Evolutionary conservation across 2,113 vertebrate species (phyloP), one percentile per base, ranked within the genome.

Genomic region (Copsychus sechellarum): DNA sequence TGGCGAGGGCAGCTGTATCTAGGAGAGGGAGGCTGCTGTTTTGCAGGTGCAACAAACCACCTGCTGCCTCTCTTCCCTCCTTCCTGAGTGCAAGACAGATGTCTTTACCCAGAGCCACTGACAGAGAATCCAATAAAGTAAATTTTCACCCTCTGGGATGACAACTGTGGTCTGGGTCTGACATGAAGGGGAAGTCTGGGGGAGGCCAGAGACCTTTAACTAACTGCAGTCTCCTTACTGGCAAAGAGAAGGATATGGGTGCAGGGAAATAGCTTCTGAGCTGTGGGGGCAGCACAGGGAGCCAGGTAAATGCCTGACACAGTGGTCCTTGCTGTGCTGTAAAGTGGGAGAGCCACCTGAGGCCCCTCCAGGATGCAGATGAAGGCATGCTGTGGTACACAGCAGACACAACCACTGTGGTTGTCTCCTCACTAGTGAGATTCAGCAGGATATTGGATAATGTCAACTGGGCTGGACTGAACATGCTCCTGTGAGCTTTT

Each of bases 161-260:
- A 48, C 60, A 95, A 4, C 48, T 69, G 18, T 61, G 70, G n/a
- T 72, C 76, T 53, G 87, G 50, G 14, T 88, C 23, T 34, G 66
- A 88, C 26, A 65, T 38, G 19, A 94, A 97, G n/a, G 14, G 15
- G 12, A 86, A 71, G 13, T 61, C 70, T 72, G 54, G 38, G 15
- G 23, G 71, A 31, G 12, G 58, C 28, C 82, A 86, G 42, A 96
- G 70, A n/a, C 67, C 62, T 57, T 67, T 88, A 50, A 90, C 60
- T 76, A 91, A 77, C 13, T 94, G 67, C 20, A 91, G 85, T 34
- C 88, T 96, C 57, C 87, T 89, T 77, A 83, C 83, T 28, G 84
- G 64, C n/a, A 82, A 94, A 71, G 38, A 66, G 14, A 33, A 18
- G 58, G 70, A 94, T 28, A 72, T 29, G 2, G 54, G 51, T 26